These are phyloP conservation scores for Caradrina kadenii DNA, from an alignment of 2,888 invertebrate species.

Conservation along the genomic window DNA sequence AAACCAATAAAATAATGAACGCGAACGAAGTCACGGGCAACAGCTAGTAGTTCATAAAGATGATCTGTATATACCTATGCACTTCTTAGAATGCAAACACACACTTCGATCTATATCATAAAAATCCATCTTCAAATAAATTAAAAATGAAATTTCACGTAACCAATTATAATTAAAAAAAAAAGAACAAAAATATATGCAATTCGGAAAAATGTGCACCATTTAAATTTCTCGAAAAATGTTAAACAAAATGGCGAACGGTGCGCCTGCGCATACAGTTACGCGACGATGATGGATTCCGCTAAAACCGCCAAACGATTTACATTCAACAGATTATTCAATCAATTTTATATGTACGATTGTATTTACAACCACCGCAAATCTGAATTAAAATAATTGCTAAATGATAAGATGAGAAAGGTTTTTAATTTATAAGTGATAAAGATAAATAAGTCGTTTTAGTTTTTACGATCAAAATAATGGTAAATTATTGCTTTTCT, in stretches of 20 bases:
- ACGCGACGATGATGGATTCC: slow-evolving; percentile 42
- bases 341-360: slow-evolving; percentile 45
- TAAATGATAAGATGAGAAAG: slow-evolving; percentile 15
- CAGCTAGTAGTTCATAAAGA: no score
- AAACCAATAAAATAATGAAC: no score
- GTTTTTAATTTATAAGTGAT: slow-evolving; percentile 27
- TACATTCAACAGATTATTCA: slow-evolving; percentile 32
- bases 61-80: no score
- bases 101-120: no score
- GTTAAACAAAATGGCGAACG: slow-evolving; percentile 35
- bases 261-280: slow-evolving; percentile 35
- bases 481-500: slow-evolving; percentile 20
- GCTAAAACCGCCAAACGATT: slow-evolving; percentile 49
- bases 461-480: slow-evolving; percentile 6
- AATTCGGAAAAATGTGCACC: slow-evolving; percentile 22
- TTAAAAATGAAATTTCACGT: background rate
- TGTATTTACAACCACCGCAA: slow-evolving; percentile 41
- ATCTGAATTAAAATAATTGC: slow-evolving; percentile 49
- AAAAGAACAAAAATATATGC: background rate
- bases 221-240: slow-evolving; percentile 25
- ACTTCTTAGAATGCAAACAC: no score
- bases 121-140: no score
- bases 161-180: slow-evolving; percentile 26
- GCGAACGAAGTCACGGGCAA: no score
- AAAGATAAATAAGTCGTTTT: slow-evolving; percentile 27